Base-by-base conservation (phyloP, 2,797 vertebrate species). In the Manis crassicaudata region DNA sequence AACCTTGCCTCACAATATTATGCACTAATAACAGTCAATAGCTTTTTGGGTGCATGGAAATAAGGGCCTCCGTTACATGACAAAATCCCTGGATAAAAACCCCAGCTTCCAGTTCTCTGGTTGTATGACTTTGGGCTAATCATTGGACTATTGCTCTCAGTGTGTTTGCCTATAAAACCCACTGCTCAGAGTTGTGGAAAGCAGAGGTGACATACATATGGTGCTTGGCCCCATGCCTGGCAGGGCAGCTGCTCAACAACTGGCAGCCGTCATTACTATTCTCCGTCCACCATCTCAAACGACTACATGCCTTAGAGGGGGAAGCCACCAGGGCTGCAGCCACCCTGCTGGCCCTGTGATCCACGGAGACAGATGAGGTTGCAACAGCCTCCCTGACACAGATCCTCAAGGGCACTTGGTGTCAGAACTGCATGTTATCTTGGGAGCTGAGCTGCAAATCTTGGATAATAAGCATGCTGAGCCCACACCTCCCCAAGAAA, bases 201-300 rank as follows among this genome's bases (percentile, higher is more conserved):
- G 3, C 3, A 46, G 11, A 76, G 29, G n/a, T 1, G 11, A 43
- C 2, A 1, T 3, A 50, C 25, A 72, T 1, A 62, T 3, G 3
- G 25, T 5, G 1, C 18, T 52, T 62, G 81, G 37, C 50, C 54
- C 40, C 18, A 10, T 0, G 9, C 83, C 91, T 67, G 67, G 35
- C 21, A 72, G 10, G 87, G 21, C 46, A 67, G n/a, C 70, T 70
- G 37, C 50, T 76, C 25, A 12, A 46, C 11, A n/a, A 13, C 29
- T 20, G 43, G 37, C 72, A 84, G 54, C 82, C 73, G 18, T 63
- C 6, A 54, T n/a, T 29, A 68, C 46, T 67, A 8, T 58, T 37
- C 11, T 50, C 77, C 32, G 43, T 29, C 25, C 8, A 7, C 13
- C 5, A 0, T 60, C 35, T 72, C 56, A 63, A 85, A 54, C 32